Base-by-base conservation (phyloP, 2,113 vertebrate species). In the Collichthys lucidus region DNA sequence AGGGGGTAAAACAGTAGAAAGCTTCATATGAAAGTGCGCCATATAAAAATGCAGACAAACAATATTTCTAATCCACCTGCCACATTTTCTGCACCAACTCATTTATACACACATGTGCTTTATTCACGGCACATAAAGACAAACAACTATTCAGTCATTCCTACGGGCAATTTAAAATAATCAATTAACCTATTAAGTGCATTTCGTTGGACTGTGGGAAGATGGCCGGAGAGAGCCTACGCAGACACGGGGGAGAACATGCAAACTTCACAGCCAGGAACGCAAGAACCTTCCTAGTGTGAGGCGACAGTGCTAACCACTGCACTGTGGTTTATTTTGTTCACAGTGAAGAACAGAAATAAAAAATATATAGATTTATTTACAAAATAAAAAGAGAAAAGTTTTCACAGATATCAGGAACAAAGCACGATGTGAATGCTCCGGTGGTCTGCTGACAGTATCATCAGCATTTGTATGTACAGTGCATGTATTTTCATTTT, bases 11-110 rank as follows among this genome's bases (percentile, higher is more conserved):
- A 59, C 4, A 40, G 1, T 0, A 57, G 2, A 49, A 40, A 60
- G 19, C 60, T 81, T 81, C 69, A 84, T 57, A 46, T 63, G 1
- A 72, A 63, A 76, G 47, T 46, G 5, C 6, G 53, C 19, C 3
- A 63, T 11, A 31, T 5, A 52, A 52, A 75, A 59, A 70, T 20
- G 14, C 31, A 31, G 8, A 35, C 35, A 8, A 35, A 35, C 19
- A 60, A 20, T 29, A 6, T 60, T 44, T 12, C n/a, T 49, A 53
- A 9, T 74, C 67, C 4, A 19, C 46, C n/a, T 17, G 26, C 14
- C 19, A n/a, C 35, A 14, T 55, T 42, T 62, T 16, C 10, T 31
- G 6, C 24, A 5, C 2, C 12, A 31, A 14, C 22, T 16, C 3
- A 71, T 64, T 35, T 67, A 1, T 11, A 53, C 29, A 69, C n/a